Conservation (phyloP, 2,888 invertebrate genomes). For the Cantharis lateralis region DNA sequence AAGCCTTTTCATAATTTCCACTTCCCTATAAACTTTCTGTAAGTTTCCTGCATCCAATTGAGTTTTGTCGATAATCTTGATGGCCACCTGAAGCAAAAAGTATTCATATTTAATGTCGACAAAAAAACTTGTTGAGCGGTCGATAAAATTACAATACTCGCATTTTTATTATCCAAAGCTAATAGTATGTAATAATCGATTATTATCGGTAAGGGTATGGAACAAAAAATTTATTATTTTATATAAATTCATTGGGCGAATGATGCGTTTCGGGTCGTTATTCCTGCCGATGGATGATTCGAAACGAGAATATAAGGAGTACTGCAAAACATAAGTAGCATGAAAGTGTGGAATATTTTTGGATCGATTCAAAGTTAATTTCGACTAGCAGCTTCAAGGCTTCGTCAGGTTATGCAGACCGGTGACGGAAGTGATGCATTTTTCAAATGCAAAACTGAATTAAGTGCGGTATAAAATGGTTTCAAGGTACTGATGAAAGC, state of each 20-base stretch:
- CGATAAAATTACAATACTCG: not conserved
- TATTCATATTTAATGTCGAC: not conserved
- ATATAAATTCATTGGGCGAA: no score
- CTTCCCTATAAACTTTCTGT: slow-evolving; percentile 95
- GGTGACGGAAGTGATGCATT: not conserved
- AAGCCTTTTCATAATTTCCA: slow-evolving; percentile 95
- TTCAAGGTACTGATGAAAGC: slow-evolving; percentile 21
- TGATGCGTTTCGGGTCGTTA: no score
- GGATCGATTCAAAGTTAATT: not conserved
- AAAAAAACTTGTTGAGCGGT: not conserved
- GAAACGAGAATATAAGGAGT: not conserved
- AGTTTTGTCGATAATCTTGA: slow-evolving; percentile 94
- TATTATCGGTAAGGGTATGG: no score
- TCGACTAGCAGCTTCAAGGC: not conserved
- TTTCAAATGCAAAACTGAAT: not conserved
- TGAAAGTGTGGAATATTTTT: not conserved
- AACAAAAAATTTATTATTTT: no score
- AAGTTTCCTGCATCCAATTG: slow-evolving; percentile 88
- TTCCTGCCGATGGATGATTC: no score
- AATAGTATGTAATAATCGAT: not conserved
- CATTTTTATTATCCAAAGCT: not conserved
- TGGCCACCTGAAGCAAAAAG: slow-evolving; percentile 74
- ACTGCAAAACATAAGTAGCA: no score
- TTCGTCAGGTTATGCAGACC: not conserved
- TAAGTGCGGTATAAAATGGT: slow-evolving; percentile 21